These are phyloP conservation scores for Cichladusa arquata DNA, from an alignment of 2,113 vertebrate species.

Conservation along the genomic window DNA sequence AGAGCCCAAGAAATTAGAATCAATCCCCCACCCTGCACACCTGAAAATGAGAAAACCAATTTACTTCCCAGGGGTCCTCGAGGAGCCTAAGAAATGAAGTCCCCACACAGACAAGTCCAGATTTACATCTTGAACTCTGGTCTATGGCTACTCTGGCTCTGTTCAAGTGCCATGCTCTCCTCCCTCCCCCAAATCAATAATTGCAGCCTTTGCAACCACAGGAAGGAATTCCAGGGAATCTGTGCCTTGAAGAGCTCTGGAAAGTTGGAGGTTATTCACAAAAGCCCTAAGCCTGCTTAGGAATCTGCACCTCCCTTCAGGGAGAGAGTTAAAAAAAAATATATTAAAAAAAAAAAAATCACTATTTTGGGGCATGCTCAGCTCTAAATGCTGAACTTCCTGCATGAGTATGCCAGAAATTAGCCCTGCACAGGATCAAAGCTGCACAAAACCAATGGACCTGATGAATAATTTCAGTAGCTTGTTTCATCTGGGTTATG, in stretches of 20 bases:
- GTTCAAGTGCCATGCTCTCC: not conserved
- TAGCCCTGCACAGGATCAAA: not conserved
- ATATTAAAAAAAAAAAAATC: not conserved
- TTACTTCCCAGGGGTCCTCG: not conserved
- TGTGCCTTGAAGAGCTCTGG: not conserved
- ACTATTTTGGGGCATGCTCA: not conserved
- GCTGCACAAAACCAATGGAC: not conserved
- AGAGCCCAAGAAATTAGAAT: not conserved
- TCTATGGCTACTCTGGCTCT: not conserved
- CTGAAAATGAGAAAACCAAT: not conserved
- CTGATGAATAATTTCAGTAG: not conserved
- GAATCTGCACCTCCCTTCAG: not conserved
- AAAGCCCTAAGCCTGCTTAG: not conserved
- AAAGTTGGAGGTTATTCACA: not conserved
- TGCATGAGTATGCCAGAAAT: not conserved
- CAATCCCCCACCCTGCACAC: not conserved
- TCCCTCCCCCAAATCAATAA: not conserved
- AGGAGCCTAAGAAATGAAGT: not conserved
- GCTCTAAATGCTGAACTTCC: not conserved
- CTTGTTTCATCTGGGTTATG: not conserved
- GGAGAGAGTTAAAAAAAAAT: not conserved
- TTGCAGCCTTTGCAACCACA: rapidly evolving
- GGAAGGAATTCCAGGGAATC: not conserved
- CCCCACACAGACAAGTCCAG: not conserved
- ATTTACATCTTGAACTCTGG: not conserved